phyloP scores from a whole-genome alignment of 1,140 invertebrate species.

The Drosophila cardini region DNA sequence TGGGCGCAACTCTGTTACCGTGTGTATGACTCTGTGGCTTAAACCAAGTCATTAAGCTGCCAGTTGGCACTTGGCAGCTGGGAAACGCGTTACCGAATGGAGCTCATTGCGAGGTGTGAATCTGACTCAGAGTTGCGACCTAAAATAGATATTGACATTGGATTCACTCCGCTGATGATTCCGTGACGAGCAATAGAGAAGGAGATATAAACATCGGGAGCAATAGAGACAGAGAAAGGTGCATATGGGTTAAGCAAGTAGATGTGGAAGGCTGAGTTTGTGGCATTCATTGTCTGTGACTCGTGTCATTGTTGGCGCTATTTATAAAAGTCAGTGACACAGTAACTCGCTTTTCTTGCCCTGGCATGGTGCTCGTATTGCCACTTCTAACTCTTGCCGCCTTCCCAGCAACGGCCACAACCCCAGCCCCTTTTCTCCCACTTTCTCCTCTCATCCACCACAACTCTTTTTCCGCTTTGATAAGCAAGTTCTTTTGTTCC shows the following conservation, averaged over 20 bases:
- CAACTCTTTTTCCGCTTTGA: slow-evolving; percentile 82
- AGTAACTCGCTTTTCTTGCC: slow-evolving; percentile 71
- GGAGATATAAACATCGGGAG: slow-evolving; percentile 1
- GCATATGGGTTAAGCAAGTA: slow-evolving; percentile 13
- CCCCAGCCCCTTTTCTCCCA: neutral
- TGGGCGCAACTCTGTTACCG: neutral
- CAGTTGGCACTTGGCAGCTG: slow-evolving; percentile 12
- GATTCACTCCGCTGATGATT: slow-evolving; percentile 35
- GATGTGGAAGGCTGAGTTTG: slow-evolving; percentile 34
- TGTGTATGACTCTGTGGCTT: slow-evolving; percentile 7
- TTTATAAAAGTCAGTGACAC: slow-evolving; percentile 82
- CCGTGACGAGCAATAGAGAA: slow-evolving; percentile 3
- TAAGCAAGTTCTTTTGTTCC: slow-evolving; percentile 80
- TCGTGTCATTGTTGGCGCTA: slow-evolving; percentile 78
- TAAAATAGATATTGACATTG: slow-evolving; percentile 78
- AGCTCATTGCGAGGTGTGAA: slow-evolving; percentile 52
- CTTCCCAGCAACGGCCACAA: too few species aligned
- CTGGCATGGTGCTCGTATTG: slow-evolving; percentile 55
- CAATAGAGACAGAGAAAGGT: slow-evolving; percentile 3
- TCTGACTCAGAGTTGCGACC: slow-evolving; percentile 43
- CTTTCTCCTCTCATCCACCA: neutral
- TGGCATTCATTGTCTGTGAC: slow-evolving; percentile 55
- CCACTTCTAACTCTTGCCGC: slow-evolving; percentile 69
- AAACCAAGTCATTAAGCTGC: slow-evolving; percentile 5
- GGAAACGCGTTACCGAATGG: slow-evolving; percentile 23